These are phyloP conservation scores for Sebastes elongatus DNA, from an alignment of 2,797 vertebrate genomes.

Conservation along the genomic window DNA sequence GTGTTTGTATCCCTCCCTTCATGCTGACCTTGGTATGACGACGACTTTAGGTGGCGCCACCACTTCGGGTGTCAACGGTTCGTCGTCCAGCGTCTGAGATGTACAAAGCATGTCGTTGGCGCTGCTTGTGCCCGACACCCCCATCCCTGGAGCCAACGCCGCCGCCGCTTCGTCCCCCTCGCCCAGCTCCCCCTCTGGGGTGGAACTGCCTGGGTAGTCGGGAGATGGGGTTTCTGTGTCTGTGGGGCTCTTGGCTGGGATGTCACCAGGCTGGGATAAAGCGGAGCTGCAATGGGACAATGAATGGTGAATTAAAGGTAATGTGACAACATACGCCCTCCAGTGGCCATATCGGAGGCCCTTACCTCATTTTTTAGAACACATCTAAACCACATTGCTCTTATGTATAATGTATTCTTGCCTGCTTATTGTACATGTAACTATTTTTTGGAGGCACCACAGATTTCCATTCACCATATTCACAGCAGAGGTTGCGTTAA, in stretches of 20 bases:
- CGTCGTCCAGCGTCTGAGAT: constrained; percentile 85
- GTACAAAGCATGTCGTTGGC: constrained; percentile 82
- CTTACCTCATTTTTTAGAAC: neutral
- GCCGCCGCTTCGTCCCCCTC: constrained; percentile 9
- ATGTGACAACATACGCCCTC: neutral
- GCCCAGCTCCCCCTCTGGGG: constrained; percentile 1
- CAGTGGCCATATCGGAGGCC: neutral
- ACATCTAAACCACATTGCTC: neutral
- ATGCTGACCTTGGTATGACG: constrained; percentile 61
- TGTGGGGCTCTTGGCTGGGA: constrained; percentile 31
- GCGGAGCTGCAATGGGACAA: constrained; percentile 81
- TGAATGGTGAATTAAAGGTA: neutral
- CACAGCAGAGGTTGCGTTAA: neutral
- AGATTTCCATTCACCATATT: too few species aligned
- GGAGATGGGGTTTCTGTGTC: constrained; percentile 49
- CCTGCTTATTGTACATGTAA: neutral
- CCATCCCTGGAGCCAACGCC: constrained; percentile 15
- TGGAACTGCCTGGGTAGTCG: constrained; percentile 4
- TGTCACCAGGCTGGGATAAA: constrained; percentile 88
- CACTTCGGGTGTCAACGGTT: constrained; percentile 81
- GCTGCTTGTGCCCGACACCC: constrained; percentile 55
- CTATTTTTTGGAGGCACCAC: neutral
- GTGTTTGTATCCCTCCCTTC: neutral
- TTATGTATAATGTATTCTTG: neutral
- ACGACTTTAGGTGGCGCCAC: constrained; percentile 65